Evolutionary conservation across 2,113 vertebrate species (phyloP).

Genomic region (Erythrocercus mccallii): DNA sequence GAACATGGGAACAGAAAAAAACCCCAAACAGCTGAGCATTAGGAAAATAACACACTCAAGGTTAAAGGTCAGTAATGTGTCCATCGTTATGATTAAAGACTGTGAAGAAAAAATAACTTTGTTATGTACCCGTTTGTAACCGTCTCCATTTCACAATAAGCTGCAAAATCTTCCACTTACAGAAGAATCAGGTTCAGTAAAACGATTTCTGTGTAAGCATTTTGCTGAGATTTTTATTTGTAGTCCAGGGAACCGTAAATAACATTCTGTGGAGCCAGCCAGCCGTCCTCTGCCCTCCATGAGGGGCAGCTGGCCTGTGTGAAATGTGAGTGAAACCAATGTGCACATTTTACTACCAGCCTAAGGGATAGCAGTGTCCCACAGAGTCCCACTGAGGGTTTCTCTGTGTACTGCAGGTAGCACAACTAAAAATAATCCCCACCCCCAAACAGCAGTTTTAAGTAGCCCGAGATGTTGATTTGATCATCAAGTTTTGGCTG

Average conservation of each 20-base stretch:
- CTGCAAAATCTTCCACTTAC: neutral
- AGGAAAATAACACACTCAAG: conserved; percentile 19
- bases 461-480: neutral
- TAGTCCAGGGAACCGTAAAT: neutral
- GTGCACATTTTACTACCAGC: neutral
- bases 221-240: neutral
- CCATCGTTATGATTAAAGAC: neutral
- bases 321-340: neutral
- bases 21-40: neutral
- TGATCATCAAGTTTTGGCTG: neutral
- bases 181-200: neutral
- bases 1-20: neutral
- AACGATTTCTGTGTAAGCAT: neutral
- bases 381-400: neutral
- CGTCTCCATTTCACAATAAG: neutral
- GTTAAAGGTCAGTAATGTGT: neutral
- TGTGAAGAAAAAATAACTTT: neutral
- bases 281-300: neutral
- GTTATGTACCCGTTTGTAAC: neutral
- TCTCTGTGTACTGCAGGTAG: neutral
- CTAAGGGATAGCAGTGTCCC: neutral
- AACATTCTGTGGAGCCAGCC: neutral
- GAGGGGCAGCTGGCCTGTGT: neutral
- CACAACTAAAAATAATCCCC: neutral
- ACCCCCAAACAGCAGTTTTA: neutral